A percentile compares a stretch with the other conserved stretches of the same genome.
phyloP scores from a whole-genome alignment of 1,140 invertebrate genomes.

The Drosophila parabipectinata region DNA sequence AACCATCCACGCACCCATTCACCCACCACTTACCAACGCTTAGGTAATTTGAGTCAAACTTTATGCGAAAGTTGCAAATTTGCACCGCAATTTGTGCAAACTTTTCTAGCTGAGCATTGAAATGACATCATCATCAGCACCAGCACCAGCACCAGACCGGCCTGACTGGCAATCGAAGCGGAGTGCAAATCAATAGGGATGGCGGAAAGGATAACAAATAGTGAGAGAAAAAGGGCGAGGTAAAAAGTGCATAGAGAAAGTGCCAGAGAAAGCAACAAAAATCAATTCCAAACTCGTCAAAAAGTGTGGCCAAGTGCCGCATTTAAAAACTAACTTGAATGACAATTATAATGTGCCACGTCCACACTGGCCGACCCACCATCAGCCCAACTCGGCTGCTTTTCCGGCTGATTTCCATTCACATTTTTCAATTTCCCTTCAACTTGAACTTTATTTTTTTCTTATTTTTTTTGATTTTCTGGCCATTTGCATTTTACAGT shows the following conservation, averaged over 20 bases:
- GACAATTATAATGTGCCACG: slow-evolving; percentile 56
- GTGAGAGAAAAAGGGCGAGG: background rate
- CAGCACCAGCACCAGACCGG: no score
- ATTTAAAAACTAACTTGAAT: slow-evolving; percentile 70
- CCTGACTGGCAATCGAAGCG: slow-evolving; percentile 3
- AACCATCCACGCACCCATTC: background rate
- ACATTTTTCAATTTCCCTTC: slow-evolving; percentile 5
- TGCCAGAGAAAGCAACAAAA: slow-evolving; percentile 31
- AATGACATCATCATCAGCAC: slow-evolving; percentile 47
- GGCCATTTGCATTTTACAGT: slow-evolving; percentile 54
- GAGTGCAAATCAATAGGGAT: slow-evolving; percentile 35
- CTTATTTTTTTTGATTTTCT: slow-evolving; percentile 22
- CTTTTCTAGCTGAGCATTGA: slow-evolving; percentile 53
- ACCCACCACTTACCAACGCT: slow-evolving; percentile 34
- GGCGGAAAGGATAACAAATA: background rate
- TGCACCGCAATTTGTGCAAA: slow-evolving; percentile 77
- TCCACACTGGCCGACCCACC: background rate
- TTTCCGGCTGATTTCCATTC: slow-evolving; percentile 45
- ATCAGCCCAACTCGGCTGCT: background rate
- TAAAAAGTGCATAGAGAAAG: background rate
- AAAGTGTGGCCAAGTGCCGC: slow-evolving; percentile 69
- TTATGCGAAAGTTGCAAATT: slow-evolving; percentile 81
- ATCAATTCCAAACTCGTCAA: slow-evolving; percentile 65
- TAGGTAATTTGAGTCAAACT: slow-evolving; percentile 79
- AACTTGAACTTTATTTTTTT: slow-evolving; percentile 8